Evolutionary conservation across 1,140 invertebrate species (phyloP).

Genomic region (Hylyphantes graminicola): DNA sequence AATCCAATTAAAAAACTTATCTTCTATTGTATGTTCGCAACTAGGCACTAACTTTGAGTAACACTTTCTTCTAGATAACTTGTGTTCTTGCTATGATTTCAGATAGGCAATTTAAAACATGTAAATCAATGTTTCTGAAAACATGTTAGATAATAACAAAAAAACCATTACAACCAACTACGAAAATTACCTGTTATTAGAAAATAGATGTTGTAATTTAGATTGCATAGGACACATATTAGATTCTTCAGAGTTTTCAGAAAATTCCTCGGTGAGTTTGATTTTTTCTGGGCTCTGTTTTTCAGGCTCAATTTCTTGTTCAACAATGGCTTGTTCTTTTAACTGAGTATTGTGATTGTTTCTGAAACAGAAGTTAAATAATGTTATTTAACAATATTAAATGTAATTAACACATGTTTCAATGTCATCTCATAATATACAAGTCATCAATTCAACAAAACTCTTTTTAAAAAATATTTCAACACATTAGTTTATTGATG

Average conservation of each 20-base stretch:
- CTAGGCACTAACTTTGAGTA: no score
- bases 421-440: neutral
- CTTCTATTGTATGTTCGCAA: no score
- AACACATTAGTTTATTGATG: neutral
- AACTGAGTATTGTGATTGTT: neutral
- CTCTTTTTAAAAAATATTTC: neutral
- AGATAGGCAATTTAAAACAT: no score
- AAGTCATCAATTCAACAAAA: neutral
- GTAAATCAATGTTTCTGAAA: no score
- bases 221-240: constrained; percentile 7
- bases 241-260: neutral
- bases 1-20: no score
- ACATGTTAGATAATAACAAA: no score
- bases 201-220: constrained; percentile 3
- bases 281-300: neutral
- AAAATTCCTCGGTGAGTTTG: neutral
- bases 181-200: neutral
- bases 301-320: constrained; percentile 4
- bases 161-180: no score
- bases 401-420: neutral
- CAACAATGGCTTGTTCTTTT: neutral
- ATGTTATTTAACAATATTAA: neutral
- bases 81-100: no score
- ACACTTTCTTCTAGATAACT: no score
- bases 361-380: neutral